Conservation (phyloP, 2,113 vertebrate species). For the Hyperopisus bebe region DNA sequence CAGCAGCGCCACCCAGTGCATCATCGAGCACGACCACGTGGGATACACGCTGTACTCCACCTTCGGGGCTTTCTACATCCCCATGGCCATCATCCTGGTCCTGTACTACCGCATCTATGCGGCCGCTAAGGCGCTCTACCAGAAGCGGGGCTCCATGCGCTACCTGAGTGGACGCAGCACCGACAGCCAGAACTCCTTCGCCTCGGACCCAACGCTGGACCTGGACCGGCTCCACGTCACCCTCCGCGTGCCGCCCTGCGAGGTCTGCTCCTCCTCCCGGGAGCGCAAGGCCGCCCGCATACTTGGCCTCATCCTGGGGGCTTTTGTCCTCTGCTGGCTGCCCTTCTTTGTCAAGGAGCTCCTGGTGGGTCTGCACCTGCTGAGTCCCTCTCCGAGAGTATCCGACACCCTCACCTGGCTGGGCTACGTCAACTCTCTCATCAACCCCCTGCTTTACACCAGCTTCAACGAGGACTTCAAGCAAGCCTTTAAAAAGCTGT, state of each 20-base stretch:
- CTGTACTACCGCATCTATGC: constrained; percentile 83
- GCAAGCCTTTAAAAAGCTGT: constrained; percentile 76
- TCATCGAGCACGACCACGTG: constrained; percentile 75
- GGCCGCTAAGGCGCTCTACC: constrained; percentile 78
- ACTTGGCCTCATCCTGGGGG: constrained; percentile 78
- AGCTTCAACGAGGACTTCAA: constrained; percentile 91
- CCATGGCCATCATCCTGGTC: constrained; percentile 77
- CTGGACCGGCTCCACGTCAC: constrained; percentile 59
- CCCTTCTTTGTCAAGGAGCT: constrained; percentile 87
- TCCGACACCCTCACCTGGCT: constrained; percentile 82
- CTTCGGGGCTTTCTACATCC: constrained; percentile 79
- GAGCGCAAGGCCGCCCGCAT: constrained; percentile 81
- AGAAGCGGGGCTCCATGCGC: constrained; percentile 77
- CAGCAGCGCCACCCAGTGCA: constrained; percentile 57
- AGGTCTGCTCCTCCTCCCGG: constrained; percentile 68
- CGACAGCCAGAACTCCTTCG: constrained; percentile 72
- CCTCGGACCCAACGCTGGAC: constrained; percentile 64
- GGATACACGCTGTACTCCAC: constrained; percentile 86
- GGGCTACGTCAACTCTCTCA: constrained; percentile 83
- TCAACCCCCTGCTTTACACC: constrained; percentile 84
- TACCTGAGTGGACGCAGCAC: constrained; percentile 75
- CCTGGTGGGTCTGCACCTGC: constrained; percentile 67
- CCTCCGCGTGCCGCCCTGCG: constrained; percentile 56
- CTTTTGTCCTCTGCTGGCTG: constrained; percentile 83
- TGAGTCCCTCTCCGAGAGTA: constrained; percentile 63